Conservation (phyloP, 1,140 invertebrate species). For the Heliconius nattereri region DNA sequence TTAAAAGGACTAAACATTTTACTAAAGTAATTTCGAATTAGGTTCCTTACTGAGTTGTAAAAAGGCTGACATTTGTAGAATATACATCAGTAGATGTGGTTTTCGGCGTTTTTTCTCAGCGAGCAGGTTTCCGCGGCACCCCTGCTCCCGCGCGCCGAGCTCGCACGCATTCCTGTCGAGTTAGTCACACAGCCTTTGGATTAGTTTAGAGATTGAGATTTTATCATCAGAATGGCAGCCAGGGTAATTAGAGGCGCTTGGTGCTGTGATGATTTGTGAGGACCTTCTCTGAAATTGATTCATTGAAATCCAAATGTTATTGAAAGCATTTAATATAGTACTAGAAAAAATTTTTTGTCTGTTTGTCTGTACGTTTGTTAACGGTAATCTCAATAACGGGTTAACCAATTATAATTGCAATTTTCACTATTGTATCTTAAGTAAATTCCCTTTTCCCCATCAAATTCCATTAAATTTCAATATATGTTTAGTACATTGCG, state of each 20-base stretch:
- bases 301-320: constrained; percentile 41
- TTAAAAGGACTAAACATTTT: constrained; percentile 31
- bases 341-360: too few species aligned
- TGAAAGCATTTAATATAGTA: too few species aligned
- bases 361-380: too few species aligned
- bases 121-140: constrained; percentile 51
- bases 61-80: constrained; percentile 27
- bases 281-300: constrained; percentile 54
- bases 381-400: too few species aligned
- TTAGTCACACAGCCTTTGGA: constrained; percentile 53
- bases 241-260: constrained; percentile 58
- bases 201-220: constrained; percentile 55
- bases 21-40: background rate
- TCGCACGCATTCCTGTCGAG: constrained; percentile 49
- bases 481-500: background rate
- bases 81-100: constrained; percentile 24
- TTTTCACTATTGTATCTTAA: too few species aligned
- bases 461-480: background rate
- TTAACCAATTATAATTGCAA: too few species aligned
- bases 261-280: constrained; percentile 58
- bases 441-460: too few species aligned
- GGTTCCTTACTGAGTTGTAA: constrained; percentile 10
- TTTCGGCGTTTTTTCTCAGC: constrained; percentile 38
- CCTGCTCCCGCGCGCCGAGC: constrained; percentile 44
- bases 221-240: constrained; percentile 54